These are phyloP conservation scores for Cryptophagus acutangulus DNA, from an alignment of 2,888 invertebrate genomes.

Conservation along the genomic window DNA sequence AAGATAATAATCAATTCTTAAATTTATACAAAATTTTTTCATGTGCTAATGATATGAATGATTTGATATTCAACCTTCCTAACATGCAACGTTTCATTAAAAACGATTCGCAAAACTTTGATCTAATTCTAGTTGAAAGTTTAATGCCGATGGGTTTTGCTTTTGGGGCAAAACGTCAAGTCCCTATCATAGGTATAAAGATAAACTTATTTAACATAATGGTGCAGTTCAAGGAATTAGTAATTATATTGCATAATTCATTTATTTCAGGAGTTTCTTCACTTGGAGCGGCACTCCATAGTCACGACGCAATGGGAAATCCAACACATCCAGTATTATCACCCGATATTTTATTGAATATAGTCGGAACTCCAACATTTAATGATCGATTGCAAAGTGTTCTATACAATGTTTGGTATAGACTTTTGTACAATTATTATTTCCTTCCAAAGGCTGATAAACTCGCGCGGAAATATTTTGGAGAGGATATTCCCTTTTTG, in stretches of 20 bases:
- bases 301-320: conserved; percentile 30
- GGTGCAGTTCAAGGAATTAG: no score
- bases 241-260: no score
- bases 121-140: conserved; percentile 35
- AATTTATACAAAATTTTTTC: not conserved
- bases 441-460: conserved; percentile 17
- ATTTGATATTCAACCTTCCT: conserved; percentile 14
- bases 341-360: conserved; percentile 25
- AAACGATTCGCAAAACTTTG: conserved; percentile 30
- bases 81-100: conserved; percentile 30
- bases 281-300: conserved; percentile 19
- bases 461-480: conserved; percentile 29
- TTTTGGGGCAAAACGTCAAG: conserved; percentile 7
- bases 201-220: no score
- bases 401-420: conserved; percentile 17
- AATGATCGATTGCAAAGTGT: conserved; percentile 19
- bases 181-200: conserved; percentile 11
- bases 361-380: conserved; percentile 12
- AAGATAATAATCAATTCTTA: conserved; percentile 1
- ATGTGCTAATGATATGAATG: not conserved
- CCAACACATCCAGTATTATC: conserved; percentile 31
- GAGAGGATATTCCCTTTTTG: conserved; percentile 25
- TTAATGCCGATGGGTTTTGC: conserved; percentile 9
- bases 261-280: conserved; percentile 24
- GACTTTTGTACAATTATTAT: conserved; percentile 18